Conservation (phyloP, 2,113 vertebrate species). For the Egretta garzetta region DNA sequence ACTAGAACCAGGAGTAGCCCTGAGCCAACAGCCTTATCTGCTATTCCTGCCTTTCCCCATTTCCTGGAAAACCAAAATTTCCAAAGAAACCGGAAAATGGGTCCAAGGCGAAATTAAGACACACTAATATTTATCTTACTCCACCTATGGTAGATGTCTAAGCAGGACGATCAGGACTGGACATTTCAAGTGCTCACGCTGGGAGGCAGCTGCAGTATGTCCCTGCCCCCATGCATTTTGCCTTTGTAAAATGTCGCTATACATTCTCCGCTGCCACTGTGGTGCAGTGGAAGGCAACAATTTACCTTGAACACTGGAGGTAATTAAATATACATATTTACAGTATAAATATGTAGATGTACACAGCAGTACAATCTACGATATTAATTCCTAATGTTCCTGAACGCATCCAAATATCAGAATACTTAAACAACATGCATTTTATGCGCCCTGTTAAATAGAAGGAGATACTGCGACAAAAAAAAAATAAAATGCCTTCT, state of each 20-base stretch:
- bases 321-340: neutral
- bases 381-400: neutral
- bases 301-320: neutral
- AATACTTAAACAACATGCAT: neutral
- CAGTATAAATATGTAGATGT: neutral
- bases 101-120: fast-evolving
- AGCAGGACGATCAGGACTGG: neutral
- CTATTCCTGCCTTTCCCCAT: neutral
- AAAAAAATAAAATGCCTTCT: neutral
- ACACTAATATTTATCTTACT: neutral
- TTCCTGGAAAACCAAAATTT: neutral
- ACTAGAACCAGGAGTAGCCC: neutral
- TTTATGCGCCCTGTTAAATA: neutral
- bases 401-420: neutral
- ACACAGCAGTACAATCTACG: neutral
- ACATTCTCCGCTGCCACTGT: neutral
- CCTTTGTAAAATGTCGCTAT: neutral
- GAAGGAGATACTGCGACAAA: neutral
- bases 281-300: neutral
- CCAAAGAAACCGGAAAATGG: neutral
- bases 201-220: neutral
- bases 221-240: neutral
- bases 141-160: neutral
- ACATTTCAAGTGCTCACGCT: neutral
- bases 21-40: neutral